phyloP scores from a whole-genome alignment of 1,140 invertebrate genomes.

The Parasteatoda tepidariorum region DNA sequence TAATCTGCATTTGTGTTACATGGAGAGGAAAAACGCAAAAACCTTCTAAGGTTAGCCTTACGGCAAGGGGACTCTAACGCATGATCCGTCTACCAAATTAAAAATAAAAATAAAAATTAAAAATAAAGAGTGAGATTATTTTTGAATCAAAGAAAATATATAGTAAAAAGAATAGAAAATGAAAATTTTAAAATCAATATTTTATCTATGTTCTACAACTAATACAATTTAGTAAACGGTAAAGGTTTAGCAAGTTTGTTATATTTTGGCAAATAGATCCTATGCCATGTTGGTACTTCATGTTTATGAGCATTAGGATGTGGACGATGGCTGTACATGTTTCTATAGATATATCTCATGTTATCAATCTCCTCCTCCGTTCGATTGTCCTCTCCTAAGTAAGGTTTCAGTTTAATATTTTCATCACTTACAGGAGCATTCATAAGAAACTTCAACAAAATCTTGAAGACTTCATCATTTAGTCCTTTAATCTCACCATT shows the following conservation, averaged over 20 bases:
- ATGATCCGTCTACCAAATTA: too few relatives aligned
- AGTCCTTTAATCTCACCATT: slow-evolving; percentile 78
- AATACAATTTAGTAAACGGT: slow-evolving; percentile 24
- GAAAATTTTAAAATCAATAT: too few relatives aligned
- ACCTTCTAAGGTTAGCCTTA: too few relatives aligned
- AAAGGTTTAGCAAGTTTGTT: slow-evolving; percentile 50
- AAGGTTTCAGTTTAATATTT: slow-evolving; percentile 78
- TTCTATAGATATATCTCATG: slow-evolving; percentile 78
- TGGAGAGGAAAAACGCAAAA: too few relatives aligned
- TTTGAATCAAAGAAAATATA: too few relatives aligned
- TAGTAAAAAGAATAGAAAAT: too few relatives aligned
- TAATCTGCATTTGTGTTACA: too few relatives aligned
- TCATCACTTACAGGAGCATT: slow-evolving; percentile 76
- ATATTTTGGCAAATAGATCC: slow-evolving; percentile 74
- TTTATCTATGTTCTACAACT: not conserved
- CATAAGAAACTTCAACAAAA: slow-evolving; percentile 80
- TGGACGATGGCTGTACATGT: slow-evolving; percentile 73
- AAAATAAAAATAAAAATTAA: too few relatives aligned
- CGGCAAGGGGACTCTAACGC: too few relatives aligned
- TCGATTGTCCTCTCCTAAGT: slow-evolving; percentile 76
- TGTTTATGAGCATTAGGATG: slow-evolving; percentile 76
- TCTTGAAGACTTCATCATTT: slow-evolving; percentile 83
- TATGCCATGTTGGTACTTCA: slow-evolving; percentile 81
- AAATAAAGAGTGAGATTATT: too few relatives aligned
- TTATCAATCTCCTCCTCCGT: slow-evolving; percentile 74